Evolutionary conservation across 2,797 vertebrate genomes (phyloP).

Genomic region (Thripadectes ignobilis): DNA sequence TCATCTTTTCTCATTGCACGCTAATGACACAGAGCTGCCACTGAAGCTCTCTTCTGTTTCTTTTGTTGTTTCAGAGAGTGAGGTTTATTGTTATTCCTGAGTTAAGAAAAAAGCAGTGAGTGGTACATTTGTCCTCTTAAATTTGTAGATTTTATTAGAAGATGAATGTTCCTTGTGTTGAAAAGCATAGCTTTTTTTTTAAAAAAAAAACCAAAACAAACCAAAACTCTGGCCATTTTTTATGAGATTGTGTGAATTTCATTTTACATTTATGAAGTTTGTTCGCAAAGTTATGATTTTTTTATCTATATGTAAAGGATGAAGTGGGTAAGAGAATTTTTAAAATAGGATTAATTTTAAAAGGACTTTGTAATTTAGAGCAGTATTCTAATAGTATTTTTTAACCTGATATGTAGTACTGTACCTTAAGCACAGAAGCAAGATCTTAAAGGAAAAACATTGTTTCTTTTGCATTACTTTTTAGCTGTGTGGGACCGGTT

Average conservation of each 20-base stretch:
- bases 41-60: slow-evolving; percentile 81
- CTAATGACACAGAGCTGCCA: slow-evolving; percentile 86
- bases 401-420: slow-evolving; percentile 31
- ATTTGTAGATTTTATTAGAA: slow-evolving; percentile 81
- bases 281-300: slow-evolving; percentile 60
- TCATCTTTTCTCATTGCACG: slow-evolving; percentile 88
- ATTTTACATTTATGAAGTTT: slow-evolving; percentile 76
- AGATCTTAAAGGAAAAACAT: slow-evolving; percentile 32
- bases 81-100: slow-evolving; percentile 85
- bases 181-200: slow-evolving; percentile 58
- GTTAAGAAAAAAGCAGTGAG: slow-evolving; percentile 87
- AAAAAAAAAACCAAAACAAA: not conserved
- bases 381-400: not conserved
- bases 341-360: slow-evolving; percentile 55
- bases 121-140: slow-evolving; percentile 82
- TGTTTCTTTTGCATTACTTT: slow-evolving; percentile 62
- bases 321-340: slow-evolving; percentile 62
- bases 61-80: slow-evolving; percentile 82
- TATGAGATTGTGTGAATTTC: slow-evolving; percentile 74
- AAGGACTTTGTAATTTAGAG: slow-evolving; percentile 69
- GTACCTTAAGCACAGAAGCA: slow-evolving; percentile 43
- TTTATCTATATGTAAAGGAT: slow-evolving; percentile 55
- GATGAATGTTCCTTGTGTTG: slow-evolving; percentile 80
- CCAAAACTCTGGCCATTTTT: slow-evolving; percentile 42
- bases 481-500: slow-evolving; percentile 44